phyloP scores from a whole-genome alignment of 2,797 vertebrate genomes.

The Pseudochirops cupreus region DNA sequence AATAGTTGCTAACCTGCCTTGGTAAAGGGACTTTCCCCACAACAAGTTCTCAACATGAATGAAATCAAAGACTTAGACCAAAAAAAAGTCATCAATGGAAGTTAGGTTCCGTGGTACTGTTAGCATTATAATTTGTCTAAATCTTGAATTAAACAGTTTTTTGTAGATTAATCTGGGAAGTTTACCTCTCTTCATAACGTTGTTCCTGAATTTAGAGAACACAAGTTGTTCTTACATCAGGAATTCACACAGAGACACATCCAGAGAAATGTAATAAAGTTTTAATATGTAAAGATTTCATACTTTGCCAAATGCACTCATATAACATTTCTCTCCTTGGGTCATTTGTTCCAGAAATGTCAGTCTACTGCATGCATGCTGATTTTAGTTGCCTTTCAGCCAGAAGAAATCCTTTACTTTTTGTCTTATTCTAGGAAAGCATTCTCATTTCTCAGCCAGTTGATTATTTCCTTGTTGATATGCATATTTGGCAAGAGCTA shows the following conservation, averaged over 20 bases:
- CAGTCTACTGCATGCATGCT: conserved; percentile 54
- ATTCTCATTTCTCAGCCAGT: conserved; percentile 51
- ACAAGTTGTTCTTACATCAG: conserved; percentile 46
- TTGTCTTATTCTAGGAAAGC: conserved; percentile 14
- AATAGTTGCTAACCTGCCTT: not conserved
- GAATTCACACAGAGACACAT: conserved; percentile 59
- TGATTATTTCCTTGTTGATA: conserved; percentile 51
- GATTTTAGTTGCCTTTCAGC: conserved; percentile 51
- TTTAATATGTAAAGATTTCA: conserved; percentile 64
- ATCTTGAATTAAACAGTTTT: not conserved
- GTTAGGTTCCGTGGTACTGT: not conserved
- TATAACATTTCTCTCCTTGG: conserved; percentile 55
- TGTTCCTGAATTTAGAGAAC: not conserved
- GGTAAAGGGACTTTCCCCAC: not conserved
- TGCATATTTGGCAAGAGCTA: conserved; percentile 32
- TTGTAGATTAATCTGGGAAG: not conserved
- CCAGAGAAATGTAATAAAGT: conserved; percentile 56
- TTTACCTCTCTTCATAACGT: not conserved
- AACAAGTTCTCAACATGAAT: not conserved
- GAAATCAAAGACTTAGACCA: not conserved
- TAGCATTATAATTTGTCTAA: not conserved
- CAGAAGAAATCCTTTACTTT: conserved; percentile 36
- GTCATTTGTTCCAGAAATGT: conserved; percentile 56
- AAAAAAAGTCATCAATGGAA: not conserved
- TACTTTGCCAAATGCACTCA: conserved; percentile 70